Evolutionary conservation across 2,113 vertebrate genomes (phyloP).

Genomic region (Amblyopsis rosae): DNA sequence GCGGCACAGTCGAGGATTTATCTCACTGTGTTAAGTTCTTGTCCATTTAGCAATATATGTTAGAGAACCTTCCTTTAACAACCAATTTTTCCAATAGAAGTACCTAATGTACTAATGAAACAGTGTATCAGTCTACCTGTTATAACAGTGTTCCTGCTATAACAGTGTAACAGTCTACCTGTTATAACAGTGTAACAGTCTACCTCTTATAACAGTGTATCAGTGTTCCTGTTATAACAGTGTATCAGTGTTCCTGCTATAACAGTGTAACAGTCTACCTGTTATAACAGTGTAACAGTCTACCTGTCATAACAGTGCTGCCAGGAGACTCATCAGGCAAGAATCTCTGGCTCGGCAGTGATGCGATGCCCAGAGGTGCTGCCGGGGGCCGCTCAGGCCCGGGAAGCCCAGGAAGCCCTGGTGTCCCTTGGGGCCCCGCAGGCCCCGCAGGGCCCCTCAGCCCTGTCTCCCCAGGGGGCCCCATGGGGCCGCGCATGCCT

Average conservation of each 20-base stretch:
- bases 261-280: not conserved
- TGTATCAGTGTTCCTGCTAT: not conserved
- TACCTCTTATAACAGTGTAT: not conserved
- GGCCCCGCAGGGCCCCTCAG: constrained; percentile 83
- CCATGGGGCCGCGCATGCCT: constrained; percentile 84
- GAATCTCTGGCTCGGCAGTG: constrained; percentile 74
- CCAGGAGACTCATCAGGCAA: constrained; percentile 24
- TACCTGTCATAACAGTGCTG: not conserved
- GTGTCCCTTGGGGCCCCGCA: constrained; percentile 81
- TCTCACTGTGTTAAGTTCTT: not conserved
- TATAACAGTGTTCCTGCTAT: too few species aligned
- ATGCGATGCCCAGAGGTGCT: constrained; percentile 67
- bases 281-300: not conserved
- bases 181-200: not conserved
- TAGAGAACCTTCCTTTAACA: too few species aligned
- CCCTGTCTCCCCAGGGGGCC: constrained; percentile 85
- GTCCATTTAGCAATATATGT: too few species aligned
- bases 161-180: too few species aligned
- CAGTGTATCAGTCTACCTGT: too few species aligned
- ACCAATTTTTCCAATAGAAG: too few species aligned
- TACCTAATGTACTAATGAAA: too few species aligned
- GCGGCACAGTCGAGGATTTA: constrained; percentile 4
- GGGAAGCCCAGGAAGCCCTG: constrained; percentile 81
- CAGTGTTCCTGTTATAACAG: not conserved
- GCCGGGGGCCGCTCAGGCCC: constrained; percentile 56